phyloP scores from a whole-genome alignment of 2,113 vertebrate species.

The Sinosuthora webbiana region DNA sequence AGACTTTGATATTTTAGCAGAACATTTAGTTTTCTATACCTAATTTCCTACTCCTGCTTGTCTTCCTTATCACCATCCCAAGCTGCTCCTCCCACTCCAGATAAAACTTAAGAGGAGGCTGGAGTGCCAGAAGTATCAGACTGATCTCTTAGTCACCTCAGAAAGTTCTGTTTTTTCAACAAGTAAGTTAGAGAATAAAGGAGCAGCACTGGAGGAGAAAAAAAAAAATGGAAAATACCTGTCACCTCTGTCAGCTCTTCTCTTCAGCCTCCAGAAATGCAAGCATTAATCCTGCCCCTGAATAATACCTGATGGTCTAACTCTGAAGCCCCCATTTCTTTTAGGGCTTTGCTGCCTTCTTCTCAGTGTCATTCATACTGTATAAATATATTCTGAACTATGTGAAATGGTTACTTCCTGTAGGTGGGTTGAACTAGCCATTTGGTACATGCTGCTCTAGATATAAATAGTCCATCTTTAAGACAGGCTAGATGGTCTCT shows the following conservation, averaged over 20 bases:
- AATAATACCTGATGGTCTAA: background rate
- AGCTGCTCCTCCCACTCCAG: background rate
- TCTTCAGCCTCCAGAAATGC: background rate
- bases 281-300: background rate
- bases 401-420: background rate
- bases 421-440: background rate
- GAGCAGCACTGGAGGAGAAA: background rate
- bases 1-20: background rate
- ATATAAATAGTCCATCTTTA: background rate
- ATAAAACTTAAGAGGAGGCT: background rate
- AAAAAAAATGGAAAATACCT: background rate
- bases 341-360: background rate
- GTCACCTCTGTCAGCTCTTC: background rate
- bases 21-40: background rate
- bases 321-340: background rate
- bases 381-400: background rate
- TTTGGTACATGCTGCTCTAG: background rate
- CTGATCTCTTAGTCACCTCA: background rate
- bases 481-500: background rate
- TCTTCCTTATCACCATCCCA: background rate
- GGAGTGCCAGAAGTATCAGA: background rate
- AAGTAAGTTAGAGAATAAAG: background rate
- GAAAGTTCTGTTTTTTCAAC: background rate
- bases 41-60: background rate
- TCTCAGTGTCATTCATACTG: rapidly evolving